phyloP scores from a whole-genome alignment of 2,113 vertebrate species.

The Micromys minutus region DNA sequence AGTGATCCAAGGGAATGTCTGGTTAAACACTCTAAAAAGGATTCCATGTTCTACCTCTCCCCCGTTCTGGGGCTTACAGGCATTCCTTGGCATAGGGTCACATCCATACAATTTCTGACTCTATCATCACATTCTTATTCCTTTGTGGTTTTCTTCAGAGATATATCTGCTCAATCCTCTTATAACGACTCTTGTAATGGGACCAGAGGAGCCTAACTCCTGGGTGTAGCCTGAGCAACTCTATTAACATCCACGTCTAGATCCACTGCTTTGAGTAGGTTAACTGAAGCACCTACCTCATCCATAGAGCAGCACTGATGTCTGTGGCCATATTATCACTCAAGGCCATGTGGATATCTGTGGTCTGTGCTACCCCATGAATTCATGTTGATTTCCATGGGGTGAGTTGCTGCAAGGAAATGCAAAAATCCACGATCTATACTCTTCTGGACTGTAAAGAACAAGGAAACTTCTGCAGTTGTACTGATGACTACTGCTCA shows the following conservation, averaged over 20 bases:
- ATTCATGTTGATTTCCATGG: neutral
- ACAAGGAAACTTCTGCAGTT: neutral
- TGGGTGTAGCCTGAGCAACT: neutral
- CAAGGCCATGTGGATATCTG: neutral
- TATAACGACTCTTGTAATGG: neutral
- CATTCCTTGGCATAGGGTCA: neutral
- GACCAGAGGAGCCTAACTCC: neutral
- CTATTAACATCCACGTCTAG: neutral
- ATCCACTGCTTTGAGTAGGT: neutral
- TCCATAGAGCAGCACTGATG: neutral
- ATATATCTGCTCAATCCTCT: neutral
- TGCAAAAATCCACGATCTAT: neutral
- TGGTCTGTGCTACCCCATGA: neutral
- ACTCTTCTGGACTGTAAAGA: neutral
- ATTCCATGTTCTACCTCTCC: neutral
- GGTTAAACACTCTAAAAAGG: neutral
- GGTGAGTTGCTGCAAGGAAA: neutral
- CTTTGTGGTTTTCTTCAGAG: neutral
- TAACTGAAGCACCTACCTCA: neutral
- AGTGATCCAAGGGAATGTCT: neutral
- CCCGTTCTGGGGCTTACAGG: neutral
- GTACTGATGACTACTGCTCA: neutral
- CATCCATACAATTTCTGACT: neutral
- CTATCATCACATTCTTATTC: neutral
- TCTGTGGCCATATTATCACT: neutral